Evolutionary conservation across 2,113 vertebrate species (phyloP).

Genomic region (Syngnathus floridae): DNA sequence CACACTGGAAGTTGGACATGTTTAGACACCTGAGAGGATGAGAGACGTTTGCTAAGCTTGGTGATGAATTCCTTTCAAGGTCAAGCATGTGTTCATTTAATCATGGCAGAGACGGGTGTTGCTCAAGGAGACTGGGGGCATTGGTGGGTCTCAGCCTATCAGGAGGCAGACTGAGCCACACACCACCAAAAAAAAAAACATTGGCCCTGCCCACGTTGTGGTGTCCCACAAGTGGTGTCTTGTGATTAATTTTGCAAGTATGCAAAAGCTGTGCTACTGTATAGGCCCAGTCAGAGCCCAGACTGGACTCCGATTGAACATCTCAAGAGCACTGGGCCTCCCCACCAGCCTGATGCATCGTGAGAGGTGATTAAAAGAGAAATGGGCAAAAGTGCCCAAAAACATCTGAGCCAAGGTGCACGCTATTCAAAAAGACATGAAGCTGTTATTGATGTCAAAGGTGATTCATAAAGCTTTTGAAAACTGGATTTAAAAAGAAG

Average conservation of each 20-base stretch:
- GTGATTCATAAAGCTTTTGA: not conserved
- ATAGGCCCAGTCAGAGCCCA: not conserved
- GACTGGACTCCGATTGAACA: not conserved
- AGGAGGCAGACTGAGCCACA: conserved; percentile 22
- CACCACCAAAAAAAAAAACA: conserved; percentile 14
- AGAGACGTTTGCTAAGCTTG: conserved; percentile 15
- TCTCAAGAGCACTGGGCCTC: no score
- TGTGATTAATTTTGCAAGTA: not conserved
- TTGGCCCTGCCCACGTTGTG: conserved; percentile 2
- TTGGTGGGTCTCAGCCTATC: conserved; percentile 47
- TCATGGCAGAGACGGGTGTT: conserved; percentile 31
- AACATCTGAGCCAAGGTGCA: not conserved
- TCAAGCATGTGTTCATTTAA: conserved; percentile 43
- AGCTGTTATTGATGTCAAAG: not conserved
- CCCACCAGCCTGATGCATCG: no score
- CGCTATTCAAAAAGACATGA: not conserved
- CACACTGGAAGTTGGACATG: no score
- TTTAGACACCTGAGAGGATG: conserved; percentile 28
- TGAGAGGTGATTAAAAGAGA: no score
- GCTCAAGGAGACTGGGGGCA: conserved; percentile 5
- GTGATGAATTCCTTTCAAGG: conserved; percentile 31
- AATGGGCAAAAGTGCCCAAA: no score
- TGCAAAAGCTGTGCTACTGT: not conserved
- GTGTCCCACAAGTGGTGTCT: conserved; percentile 3
- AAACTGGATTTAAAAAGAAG: not conserved